Percentiles rank a stretch among this genome's conserved stretches.
phyloP scores from a whole-genome alignment of 2,113 vertebrate genomes.

The Hippocampus abdominalis region DNA sequence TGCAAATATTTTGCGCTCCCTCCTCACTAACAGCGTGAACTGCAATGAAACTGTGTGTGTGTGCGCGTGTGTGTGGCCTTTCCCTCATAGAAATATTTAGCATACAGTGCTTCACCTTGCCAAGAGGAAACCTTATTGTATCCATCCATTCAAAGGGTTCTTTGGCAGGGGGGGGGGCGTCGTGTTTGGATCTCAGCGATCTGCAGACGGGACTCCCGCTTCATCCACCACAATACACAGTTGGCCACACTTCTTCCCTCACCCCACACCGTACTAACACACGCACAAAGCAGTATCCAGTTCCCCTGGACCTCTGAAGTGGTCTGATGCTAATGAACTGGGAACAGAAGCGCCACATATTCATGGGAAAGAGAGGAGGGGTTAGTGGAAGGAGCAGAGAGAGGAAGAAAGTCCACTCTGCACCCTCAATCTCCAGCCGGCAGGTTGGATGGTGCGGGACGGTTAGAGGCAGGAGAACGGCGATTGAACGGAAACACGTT shows the following conservation, averaged over 20 bases:
- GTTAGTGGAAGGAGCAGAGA: slow-evolving; percentile 18
- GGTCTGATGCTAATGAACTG: slow-evolving; percentile 58
- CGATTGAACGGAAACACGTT: slow-evolving; percentile 4
- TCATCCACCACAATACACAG: slow-evolving; percentile 15
- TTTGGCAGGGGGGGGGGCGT: not conserved
- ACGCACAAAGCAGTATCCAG: slow-evolving; percentile 27
- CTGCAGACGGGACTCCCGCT: not conserved
- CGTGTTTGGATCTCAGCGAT: not conserved
- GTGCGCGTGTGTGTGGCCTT: not conserved
- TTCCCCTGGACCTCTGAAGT: slow-evolving; percentile 56
- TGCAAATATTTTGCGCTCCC: not conserved
- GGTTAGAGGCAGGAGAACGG: slow-evolving; percentile 1
- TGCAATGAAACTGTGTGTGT: not conserved
- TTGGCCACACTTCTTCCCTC: slow-evolving; percentile 16
- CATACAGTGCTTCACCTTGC: not conserved
- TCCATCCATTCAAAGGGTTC: not conserved
- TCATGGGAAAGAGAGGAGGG: slow-evolving; percentile 56
- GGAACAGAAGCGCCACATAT: slow-evolving; percentile 66
- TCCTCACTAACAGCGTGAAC: not conserved
- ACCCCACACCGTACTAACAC: slow-evolving; percentile 5
- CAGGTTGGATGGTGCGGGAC: slow-evolving; percentile 42
- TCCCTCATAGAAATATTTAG: not conserved
- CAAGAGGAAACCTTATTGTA: not conserved
- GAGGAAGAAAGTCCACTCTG: slow-evolving; percentile 25
- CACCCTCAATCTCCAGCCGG: slow-evolving; percentile 30